Base-by-base conservation (phyloP, 2,113 vertebrate species). In the Nerophis lumbriciformis region DNA sequence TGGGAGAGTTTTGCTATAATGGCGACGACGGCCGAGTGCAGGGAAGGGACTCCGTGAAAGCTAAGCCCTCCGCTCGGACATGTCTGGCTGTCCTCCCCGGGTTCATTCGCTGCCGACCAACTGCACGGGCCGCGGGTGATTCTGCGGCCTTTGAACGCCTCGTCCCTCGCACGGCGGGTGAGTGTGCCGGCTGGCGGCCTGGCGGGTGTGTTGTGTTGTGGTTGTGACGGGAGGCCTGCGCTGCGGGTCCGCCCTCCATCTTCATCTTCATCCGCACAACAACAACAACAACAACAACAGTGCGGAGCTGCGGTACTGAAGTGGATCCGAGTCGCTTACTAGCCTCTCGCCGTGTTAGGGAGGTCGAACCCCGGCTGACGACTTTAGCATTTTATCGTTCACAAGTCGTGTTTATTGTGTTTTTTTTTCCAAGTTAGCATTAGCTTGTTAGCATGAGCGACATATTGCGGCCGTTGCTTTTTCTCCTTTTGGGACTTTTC, bases 181-280 rank as follows among this genome's bases (percentile, higher is more conserved):
- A 88, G 90, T 89, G 48, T 45, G 57, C 72, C 56, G 55, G 75
- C 76, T 28, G 63, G 79, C 39, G n/a, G 61, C 53, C 66, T 71
- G 63, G 81, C 49, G 59, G 37, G 19, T 19, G 19, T 28, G 28
- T 28, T 28, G 28, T 28, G 28, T 28, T 85, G 77, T 87, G 88
- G 88, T 89, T 90, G 84, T 86, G 87, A 89, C 81, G 77, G 28
- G 84, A 88, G 90, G 90, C 90, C 90, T 91, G 80, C 68, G 79
- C 55, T 54, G 65, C 58, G 88, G 88, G 83, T 90, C 90, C 89
- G 89, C 90, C 88, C 89, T 89, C 89, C 83, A 87, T 85, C 89
- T 45, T 90, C 90, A 87, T 28, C 28, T 28, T 28, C 28, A 28
- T 3, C 28, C 28, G 28, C 28, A 28, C 28, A 1, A 28, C 28